Evolutionary conservation across 1,140 invertebrate species (phyloP).

Genomic region (Chelonus insularis): DNA sequence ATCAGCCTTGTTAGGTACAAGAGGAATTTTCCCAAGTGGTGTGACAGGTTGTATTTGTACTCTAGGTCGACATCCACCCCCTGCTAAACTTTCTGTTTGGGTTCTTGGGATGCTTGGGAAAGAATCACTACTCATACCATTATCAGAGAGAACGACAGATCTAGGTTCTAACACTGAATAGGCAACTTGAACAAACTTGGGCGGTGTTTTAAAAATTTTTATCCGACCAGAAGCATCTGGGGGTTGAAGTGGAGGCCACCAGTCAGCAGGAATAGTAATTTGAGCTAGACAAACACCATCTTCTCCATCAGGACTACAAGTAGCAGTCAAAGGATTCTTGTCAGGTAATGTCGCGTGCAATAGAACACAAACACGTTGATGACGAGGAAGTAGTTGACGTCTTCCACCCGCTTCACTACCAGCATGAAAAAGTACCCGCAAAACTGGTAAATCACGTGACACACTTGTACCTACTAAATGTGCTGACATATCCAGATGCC

Average conservation of each 20-base stretch:
- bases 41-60: conserved; percentile 79
- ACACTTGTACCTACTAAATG: conserved; percentile 85
- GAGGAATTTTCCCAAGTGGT: conserved; percentile 70
- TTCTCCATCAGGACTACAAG: conserved; percentile 84
- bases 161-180: conserved; percentile 83
- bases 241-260: conserved; percentile 79
- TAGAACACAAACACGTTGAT: conserved; percentile 73
- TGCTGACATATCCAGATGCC: conserved; percentile 85
- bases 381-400: conserved; percentile 58
- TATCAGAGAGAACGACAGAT: conserved; percentile 37
- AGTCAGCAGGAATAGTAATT: conserved; percentile 77
- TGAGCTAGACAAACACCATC: conserved; percentile 89
- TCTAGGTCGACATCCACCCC: conserved; percentile 68
- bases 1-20: conserved; percentile 74
- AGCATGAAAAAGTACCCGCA: conserved; percentile 87
- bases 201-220: conserved; percentile 66
- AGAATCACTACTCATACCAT: not conserved
- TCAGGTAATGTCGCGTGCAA: conserved; percentile 69
- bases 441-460: conserved; percentile 80
- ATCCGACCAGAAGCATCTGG: conserved; percentile 62
- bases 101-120: conserved; percentile 16
- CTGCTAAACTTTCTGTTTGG: conserved; percentile 26
- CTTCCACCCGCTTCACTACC: conserved; percentile 74
- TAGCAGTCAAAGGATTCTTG: conserved; percentile 68
- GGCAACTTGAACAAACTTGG: conserved; percentile 74